Evolutionary conservation across 2,113 vertebrate genomes (phyloP).

Genomic region (Pluvialis apricaria): DNA sequence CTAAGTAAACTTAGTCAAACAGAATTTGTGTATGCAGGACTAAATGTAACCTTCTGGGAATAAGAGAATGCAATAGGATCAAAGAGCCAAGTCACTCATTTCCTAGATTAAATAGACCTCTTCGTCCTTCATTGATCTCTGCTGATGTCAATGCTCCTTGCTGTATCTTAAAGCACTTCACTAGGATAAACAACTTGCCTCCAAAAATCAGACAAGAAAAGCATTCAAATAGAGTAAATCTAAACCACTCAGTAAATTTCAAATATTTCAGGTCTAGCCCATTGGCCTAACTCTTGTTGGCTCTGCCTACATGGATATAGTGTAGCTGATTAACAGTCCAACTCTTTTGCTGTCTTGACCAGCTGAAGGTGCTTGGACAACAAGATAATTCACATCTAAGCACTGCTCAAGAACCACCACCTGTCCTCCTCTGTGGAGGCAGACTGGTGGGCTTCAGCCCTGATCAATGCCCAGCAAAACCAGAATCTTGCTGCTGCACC

Average conservation of each 20-base stretch:
- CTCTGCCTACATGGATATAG: not conserved
- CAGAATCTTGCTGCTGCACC: not conserved
- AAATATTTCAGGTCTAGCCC: not conserved
- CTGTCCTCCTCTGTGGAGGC: not conserved
- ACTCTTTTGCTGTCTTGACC: not conserved
- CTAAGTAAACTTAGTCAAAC: slow-evolving; percentile 57
- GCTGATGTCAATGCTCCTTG: slow-evolving; percentile 48
- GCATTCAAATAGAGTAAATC: not conserved
- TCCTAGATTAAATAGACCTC: slow-evolving; percentile 59
- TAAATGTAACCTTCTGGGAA: slow-evolving; percentile 60
- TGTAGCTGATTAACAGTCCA: not conserved
- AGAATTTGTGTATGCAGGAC: slow-evolving; percentile 55
- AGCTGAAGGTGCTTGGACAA: not conserved
- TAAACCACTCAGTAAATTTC: not conserved
- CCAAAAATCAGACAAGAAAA: slow-evolving; percentile 50
- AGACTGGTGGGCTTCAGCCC: not conserved
- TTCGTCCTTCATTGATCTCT: slow-evolving; percentile 38
- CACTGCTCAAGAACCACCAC: rapidly evolving
- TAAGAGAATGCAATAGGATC: slow-evolving; percentile 59
- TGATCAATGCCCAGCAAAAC: not conserved
- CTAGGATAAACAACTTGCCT: slow-evolving; percentile 51
- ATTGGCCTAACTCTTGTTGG: not conserved
- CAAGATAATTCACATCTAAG: not conserved
- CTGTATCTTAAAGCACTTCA: slow-evolving; percentile 35
- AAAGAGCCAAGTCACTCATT: slow-evolving; percentile 69